phyloP scores from a whole-genome alignment of 2,113 vertebrate species.

The Eclectus roratus region DNA sequence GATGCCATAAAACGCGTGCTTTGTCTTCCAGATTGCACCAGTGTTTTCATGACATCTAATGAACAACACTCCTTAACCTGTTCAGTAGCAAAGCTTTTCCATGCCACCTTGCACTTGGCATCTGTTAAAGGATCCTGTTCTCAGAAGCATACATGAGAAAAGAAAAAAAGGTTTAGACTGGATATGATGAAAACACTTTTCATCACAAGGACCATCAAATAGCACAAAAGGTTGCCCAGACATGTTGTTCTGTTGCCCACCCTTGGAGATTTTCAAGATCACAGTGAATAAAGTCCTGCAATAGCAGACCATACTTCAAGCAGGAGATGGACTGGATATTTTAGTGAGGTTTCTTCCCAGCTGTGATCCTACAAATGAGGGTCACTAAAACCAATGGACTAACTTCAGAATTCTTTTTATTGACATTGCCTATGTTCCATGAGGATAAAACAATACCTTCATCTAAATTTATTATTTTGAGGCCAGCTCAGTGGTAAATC shows the following conservation, averaged over 20 bases:
- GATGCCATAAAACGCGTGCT: not conserved
- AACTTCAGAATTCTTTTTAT: not conserved
- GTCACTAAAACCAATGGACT: not conserved
- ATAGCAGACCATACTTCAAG: not conserved
- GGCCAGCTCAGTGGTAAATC: not conserved
- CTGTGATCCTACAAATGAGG: not conserved
- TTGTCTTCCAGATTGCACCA: not conserved
- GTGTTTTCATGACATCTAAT: not conserved
- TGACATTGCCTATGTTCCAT: not conserved
- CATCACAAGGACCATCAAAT: not conserved
- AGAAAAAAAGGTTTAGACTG: not conserved
- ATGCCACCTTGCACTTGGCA: fast-evolving
- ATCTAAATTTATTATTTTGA: not conserved
- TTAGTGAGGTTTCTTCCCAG: not conserved
- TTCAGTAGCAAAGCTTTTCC: not conserved
- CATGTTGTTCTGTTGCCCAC: not conserved
- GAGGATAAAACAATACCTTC: not conserved
- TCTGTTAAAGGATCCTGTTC: not conserved
- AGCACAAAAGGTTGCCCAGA: not conserved
- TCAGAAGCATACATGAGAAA: not conserved
- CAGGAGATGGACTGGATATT: not conserved
- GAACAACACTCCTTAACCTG: not conserved
- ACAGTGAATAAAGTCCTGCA: not conserved
- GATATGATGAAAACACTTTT: not conserved
- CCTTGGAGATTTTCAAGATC: not conserved